These are phyloP conservation scores for Aeoliscus strigatus DNA, from an alignment of 2,797 vertebrate genomes.

Conservation along the genomic window DNA sequence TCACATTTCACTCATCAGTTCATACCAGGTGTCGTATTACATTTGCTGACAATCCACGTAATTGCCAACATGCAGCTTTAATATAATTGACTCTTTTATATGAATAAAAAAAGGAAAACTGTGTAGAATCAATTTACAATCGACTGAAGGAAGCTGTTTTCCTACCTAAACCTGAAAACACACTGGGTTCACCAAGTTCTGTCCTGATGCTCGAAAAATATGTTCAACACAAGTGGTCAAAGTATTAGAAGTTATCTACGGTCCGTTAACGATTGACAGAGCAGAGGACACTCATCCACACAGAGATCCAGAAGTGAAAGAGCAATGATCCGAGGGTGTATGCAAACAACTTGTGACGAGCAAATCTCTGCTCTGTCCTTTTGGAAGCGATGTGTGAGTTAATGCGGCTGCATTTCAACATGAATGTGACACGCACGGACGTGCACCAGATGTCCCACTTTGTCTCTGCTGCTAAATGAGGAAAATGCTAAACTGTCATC, in stretches of 20 bases:
- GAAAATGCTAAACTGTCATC: constrained; percentile 1
- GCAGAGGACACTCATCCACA: constrained; percentile 29
- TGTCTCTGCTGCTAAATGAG: constrained; percentile 1
- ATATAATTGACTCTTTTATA: not conserved
- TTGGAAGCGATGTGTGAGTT: no score
- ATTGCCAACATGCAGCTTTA: not conserved
- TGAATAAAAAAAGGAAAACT: not conserved
- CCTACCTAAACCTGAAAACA: not conserved
- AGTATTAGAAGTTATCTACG: constrained; percentile 62
- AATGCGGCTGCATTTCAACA: not conserved
- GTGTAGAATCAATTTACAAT: no score
- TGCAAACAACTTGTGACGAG: constrained; percentile 47
- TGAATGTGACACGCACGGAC: not conserved
- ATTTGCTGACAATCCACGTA: not conserved
- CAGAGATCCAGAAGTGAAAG: constrained; percentile 13
- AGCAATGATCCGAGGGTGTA: constrained; percentile 43
- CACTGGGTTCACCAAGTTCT: constrained; percentile 39
- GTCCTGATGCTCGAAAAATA: constrained; percentile 23
- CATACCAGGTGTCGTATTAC: no score
- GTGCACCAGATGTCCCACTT: constrained; percentile 1
- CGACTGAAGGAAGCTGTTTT: no score
- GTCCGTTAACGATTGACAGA: constrained; percentile 61
- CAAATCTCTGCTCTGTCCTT: constrained; percentile 31
- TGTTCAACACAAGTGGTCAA: constrained; percentile 52
- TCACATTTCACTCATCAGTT: no score